Evolutionary conservation across 2,888 invertebrate species (phyloP).

Genomic region (Selenia dentaria): DNA sequence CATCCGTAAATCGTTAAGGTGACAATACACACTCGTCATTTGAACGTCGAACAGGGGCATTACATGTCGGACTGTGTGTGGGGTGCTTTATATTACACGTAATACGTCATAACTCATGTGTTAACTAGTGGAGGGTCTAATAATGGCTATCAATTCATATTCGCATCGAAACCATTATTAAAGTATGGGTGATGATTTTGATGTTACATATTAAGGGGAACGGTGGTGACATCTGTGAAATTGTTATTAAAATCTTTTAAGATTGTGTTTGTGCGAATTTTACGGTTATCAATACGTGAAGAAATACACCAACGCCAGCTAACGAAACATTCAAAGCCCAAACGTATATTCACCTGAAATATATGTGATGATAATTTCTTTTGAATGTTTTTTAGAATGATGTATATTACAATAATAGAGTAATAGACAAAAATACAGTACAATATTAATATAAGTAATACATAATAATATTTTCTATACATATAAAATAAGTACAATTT

Average conservation of each 20-base stretch:
- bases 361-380: no score
- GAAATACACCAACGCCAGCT: no score
- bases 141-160: conserved; percentile 66
- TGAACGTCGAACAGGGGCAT: conserved; percentile 66
- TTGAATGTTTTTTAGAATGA: no score
- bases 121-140: conserved; percentile 62
- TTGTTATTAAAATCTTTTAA: conserved; percentile 55
- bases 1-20: conserved; percentile 74
- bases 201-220: conserved; percentile 32
- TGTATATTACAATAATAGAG: no score
- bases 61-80: conserved; percentile 53
- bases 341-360: no score
- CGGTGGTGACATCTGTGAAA: conserved; percentile 64
- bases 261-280: conserved; percentile 38
- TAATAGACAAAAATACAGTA: no score
- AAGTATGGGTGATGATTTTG: conserved; percentile 57
- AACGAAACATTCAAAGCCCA: no score
- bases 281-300: conserved; percentile 10
- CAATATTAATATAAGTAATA: no score
- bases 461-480: no score
- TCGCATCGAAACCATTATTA: conserved; percentile 67
- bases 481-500: no score
- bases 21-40: conserved; percentile 79
- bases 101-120: conserved; percentile 79
- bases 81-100: conserved; percentile 41